These are phyloP conservation scores for Nycticorax nycticorax DNA, from an alignment of 2,113 vertebrate species.

Conservation along the genomic window DNA sequence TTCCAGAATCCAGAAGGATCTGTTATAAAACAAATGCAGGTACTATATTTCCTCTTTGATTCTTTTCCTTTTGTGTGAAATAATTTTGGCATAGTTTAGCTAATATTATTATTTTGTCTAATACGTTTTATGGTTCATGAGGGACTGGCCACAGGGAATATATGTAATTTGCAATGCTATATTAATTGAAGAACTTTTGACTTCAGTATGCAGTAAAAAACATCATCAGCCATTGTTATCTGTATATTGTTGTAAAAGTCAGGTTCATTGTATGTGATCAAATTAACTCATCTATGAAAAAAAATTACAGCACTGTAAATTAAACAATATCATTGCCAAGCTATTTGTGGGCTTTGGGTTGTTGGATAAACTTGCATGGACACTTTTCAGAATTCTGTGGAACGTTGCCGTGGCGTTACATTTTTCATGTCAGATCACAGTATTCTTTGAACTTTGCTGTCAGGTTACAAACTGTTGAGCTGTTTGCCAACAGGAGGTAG, in stretches of 20 bases:
- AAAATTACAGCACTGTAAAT: background rate
- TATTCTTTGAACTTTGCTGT: background rate
- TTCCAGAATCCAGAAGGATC: conserved; percentile 67
- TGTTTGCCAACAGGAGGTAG: background rate
- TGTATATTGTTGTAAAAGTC: background rate
- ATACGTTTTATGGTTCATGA: background rate
- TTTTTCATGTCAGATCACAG: background rate
- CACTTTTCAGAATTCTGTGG: background rate
- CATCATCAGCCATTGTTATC: background rate
- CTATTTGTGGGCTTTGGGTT: background rate
- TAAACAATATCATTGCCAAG: background rate
- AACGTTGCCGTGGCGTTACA: background rate
- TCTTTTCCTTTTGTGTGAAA: background rate
- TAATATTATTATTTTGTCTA: background rate
- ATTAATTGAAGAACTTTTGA: background rate
- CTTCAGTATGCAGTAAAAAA: background rate
- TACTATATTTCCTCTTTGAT: conserved; percentile 20
- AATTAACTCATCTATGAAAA: background rate
- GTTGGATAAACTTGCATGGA: background rate
- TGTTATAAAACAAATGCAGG: conserved; percentile 67
- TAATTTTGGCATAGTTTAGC: background rate
- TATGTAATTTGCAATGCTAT: background rate
- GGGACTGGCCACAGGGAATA: background rate
- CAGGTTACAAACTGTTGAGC: background rate
- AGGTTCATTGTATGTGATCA: fast-evolving